phyloP scores from a whole-genome alignment of 1,140 invertebrate genomes.

The Sipha flava region DNA sequence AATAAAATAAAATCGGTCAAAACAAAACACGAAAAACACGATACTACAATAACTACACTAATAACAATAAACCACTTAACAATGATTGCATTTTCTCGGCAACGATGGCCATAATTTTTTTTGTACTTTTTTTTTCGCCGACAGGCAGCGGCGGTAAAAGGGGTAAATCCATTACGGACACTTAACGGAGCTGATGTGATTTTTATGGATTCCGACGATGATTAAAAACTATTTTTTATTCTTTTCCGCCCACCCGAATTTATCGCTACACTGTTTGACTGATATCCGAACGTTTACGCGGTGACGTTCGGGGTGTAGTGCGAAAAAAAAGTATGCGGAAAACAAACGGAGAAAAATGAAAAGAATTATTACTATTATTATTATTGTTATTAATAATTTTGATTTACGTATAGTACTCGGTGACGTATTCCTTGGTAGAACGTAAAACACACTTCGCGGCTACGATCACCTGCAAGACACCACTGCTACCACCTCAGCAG shows the following conservation, averaged over 20 bases:
- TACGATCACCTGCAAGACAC: neutral
- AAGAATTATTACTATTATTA: too few species aligned
- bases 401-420: neutral
- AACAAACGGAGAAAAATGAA: neutral
- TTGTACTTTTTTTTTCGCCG: neutral
- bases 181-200: neutral
- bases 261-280: neutral
- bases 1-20: neutral
- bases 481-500: neutral
- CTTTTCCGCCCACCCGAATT: neutral
- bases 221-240: constrained; percentile 25
- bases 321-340: neutral
- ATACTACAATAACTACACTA: neutral
- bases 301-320: neutral
- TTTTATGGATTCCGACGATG: constrained; percentile 24
- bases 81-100: constrained; percentile 10
- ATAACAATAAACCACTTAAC: constrained; percentile 19
- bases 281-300: neutral
- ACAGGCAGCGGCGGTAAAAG: neutral
- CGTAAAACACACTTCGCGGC: neutral
- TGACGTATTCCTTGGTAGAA: neutral
- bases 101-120: neutral
- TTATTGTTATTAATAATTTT: constrained; percentile 3
- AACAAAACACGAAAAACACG: neutral
- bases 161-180: constrained; percentile 27